Base-by-base conservation (phyloP, 2,113 vertebrate species). In the Pogona vitticeps region DNA sequence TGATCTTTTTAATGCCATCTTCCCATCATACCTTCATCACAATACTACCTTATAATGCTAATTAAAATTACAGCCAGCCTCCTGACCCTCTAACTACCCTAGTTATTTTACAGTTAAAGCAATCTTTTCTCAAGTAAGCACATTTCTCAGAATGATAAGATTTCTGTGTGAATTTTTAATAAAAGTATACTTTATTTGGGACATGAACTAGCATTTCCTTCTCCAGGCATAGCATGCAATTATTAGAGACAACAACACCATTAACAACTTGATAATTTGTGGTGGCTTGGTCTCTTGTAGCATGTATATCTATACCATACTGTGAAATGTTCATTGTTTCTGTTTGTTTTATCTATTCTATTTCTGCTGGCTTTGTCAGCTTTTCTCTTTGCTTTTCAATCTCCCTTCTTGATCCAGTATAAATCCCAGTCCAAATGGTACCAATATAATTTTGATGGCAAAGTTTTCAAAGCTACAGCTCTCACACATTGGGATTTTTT, bases 161-260 rank as follows among this genome's bases (percentile, higher is more conserved):
- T 89, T 90, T 88, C 65, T 88, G 21, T 21, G 59, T 82, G 70
- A 59, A 83, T 38, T 40, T 91, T 90, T 73, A 76, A 84, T 79
- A 33, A 71, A 31, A 56, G 40, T n/a, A 68, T 21, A 73, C 38
- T n/a, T 73, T 88, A 84, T 87, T n/a, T 88, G n/a, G 38, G 38
- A 68, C 9, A 38, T 17, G 56, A 58, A 75, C 23, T 46, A 31
- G 36, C 40, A 80, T 87, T 82, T 63, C 12, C 40, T 76, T 42
- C 12, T 40, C 52, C 13, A 26, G 26, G 40, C 46, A 89, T 84
- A 88, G 23, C 40, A 68, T 52, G 42, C 56, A 83, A 61, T 1
- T 38, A 28, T 33, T 80, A 72, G 28, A 72, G 36, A 14, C 31
- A 84, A 33, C 38, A 38, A 21, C 38, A 58, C 58, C 36, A 10